Percentiles rank a stretch among this genome's conserved stretches.
phyloP scores from a whole-genome alignment of 2,888 invertebrate genomes.

The Alloplasta piceator region DNA sequence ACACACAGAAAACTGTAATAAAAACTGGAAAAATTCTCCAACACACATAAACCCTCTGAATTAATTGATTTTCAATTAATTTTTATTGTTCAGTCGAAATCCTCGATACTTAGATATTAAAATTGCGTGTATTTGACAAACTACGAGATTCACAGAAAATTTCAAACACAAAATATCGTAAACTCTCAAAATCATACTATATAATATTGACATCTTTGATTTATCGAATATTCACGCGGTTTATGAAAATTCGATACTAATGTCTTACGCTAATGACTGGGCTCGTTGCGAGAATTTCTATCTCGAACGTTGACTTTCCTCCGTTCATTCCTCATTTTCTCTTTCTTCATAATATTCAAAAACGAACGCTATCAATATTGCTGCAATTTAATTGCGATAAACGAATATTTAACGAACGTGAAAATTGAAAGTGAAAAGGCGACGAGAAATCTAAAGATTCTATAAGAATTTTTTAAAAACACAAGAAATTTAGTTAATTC shows the following conservation, averaged over 20 bases:
- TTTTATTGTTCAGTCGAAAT: too few species aligned
- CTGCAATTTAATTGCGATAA: constrained; percentile 24
- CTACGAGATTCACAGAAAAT: constrained; percentile 42
- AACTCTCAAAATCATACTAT: constrained; percentile 10
- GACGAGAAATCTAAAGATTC: too few species aligned
- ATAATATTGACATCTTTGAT: constrained; percentile 28
- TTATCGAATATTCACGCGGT: constrained; percentile 20
- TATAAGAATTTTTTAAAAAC: too few species aligned
- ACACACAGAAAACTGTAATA: too few species aligned
- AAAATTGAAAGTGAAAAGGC: too few species aligned
- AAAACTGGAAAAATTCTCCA: too few species aligned
- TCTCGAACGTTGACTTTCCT: constrained; percentile 33
- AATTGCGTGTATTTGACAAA: constrained; percentile 58
- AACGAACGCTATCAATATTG: constrained; percentile 29
- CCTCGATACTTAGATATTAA: too few species aligned
- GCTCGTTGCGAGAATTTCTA: constrained; percentile 37
- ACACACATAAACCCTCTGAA: too few species aligned
- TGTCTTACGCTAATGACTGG: constrained; percentile 59
- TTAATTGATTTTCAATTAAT: too few species aligned
- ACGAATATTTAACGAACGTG: background rate
- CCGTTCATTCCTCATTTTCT: constrained; percentile 15
- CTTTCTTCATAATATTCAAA: constrained; percentile 2
- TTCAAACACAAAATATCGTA: constrained; percentile 43
- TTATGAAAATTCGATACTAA: constrained; percentile 27
- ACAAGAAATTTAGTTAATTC: background rate